phyloP scores from a whole-genome alignment of 1,140 invertebrate species.

The Cataglyphis hispanica region DNA sequence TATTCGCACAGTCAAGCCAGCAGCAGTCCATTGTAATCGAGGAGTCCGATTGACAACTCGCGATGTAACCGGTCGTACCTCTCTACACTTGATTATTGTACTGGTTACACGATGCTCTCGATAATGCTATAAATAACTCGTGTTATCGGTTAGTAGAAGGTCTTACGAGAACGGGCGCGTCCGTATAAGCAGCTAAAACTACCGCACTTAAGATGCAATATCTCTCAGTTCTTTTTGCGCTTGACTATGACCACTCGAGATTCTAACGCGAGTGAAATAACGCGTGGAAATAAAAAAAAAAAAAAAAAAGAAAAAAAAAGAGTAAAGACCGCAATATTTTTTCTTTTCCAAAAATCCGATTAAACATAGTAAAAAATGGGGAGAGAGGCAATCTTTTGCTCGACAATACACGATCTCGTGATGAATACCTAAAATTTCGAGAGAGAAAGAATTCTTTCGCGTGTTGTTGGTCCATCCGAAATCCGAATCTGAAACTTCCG shows the following conservation, averaged over 20 bases:
- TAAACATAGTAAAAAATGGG: no score
- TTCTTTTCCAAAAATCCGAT: no score
- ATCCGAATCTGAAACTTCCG: conserved; percentile 13
- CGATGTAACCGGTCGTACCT: background rate
- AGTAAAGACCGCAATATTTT: no score
- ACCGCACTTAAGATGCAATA: background rate
- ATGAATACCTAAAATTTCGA: background rate
- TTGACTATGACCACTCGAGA: background rate
- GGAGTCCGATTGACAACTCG: conserved; percentile 32
- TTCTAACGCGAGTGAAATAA: no score
- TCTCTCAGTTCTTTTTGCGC: background rate
- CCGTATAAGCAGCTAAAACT: background rate
- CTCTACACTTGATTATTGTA: conserved; percentile 11
- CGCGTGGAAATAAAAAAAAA: no score
- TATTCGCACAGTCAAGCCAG: background rate
- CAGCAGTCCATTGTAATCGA: conserved; percentile 14
- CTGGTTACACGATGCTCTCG: conserved; percentile 10
- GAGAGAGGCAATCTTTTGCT: no score
- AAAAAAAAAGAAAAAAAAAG: no score
- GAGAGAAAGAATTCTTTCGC: background rate
- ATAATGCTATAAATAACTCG: conserved; percentile 23
- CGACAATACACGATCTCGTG: no score
- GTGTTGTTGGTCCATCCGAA: background rate
- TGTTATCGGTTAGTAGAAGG: background rate
- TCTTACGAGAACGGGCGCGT: background rate